phyloP scores from a whole-genome alignment of 2,113 vertebrate species.

The Neotragus moschatus region DNA sequence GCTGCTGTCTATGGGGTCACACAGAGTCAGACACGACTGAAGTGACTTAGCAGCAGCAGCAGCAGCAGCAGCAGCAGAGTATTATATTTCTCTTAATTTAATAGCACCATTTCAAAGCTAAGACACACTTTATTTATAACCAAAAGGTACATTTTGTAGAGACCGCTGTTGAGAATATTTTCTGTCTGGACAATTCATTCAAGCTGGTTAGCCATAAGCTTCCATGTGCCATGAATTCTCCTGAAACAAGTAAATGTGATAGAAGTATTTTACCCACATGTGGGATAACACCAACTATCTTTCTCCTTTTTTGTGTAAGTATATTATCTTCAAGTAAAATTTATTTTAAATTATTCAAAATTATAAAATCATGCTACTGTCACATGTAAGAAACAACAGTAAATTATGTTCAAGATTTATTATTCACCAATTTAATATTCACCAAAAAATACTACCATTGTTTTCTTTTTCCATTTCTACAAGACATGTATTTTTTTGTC shows the following conservation, averaged over 20 bases:
- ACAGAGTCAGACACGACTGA: too few species aligned
- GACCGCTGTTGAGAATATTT: not conserved
- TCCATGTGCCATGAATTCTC: not conserved
- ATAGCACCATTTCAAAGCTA: not conserved
- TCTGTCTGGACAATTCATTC: not conserved
- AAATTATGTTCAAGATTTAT: slow-evolving; percentile 51
- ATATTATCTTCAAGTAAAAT: not conserved
- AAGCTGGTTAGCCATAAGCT: not conserved
- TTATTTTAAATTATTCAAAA: not conserved
- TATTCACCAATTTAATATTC: not conserved
- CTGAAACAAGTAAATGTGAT: not conserved
- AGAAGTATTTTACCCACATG: not conserved
- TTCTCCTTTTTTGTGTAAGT: not conserved
- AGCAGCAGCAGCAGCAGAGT: too few species aligned
- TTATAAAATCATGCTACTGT: not conserved
- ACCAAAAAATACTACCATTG: slow-evolving; percentile 53
- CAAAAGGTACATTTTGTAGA: not conserved
- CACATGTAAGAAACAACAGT: not conserved
- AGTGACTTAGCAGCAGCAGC: too few species aligned
- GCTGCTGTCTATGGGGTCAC: too few species aligned
- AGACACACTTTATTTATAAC: not conserved
- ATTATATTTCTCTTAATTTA: not conserved
- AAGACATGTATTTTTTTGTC: not conserved
- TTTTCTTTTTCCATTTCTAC: slow-evolving; percentile 22
- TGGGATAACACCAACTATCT: not conserved